These are phyloP conservation scores for Araneus ventricosus DNA, from an alignment of 1,140 invertebrate species.

Conservation along the genomic window DNA sequence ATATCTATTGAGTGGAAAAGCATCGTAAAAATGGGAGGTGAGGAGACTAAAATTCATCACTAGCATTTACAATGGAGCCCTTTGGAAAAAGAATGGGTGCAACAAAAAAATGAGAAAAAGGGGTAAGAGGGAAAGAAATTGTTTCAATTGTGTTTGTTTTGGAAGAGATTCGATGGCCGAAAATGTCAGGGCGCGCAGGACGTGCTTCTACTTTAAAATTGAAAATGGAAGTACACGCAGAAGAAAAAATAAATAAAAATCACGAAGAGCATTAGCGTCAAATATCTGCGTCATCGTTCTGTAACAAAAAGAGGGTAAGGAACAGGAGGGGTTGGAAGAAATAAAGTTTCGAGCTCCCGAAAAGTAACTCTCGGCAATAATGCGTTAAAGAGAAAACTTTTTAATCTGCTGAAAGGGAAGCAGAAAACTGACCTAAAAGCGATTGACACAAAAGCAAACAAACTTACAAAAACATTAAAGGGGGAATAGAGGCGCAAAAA, in stretches of 20 bases:
- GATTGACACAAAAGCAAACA: slow-evolving; percentile 75
- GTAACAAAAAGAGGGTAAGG: slow-evolving; percentile 25
- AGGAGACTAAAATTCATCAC: slow-evolving; percentile 60
- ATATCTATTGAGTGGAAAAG: slow-evolving; percentile 37
- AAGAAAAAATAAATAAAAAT: neutral
- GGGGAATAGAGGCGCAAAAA: slow-evolving; percentile 49
- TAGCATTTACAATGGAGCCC: slow-evolving; percentile 29
- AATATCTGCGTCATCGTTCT: slow-evolving; percentile 72
- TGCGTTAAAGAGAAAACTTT: slow-evolving; percentile 76
- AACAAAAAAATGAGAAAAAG: slow-evolving; percentile 18
- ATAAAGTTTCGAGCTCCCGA: slow-evolving; percentile 72
- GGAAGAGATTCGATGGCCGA: slow-evolving; percentile 45
- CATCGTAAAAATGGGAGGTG: neutral
- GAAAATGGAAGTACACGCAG: slow-evolving; percentile 63
- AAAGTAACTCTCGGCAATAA: slow-evolving; percentile 75
- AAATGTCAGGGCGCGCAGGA: slow-evolving; percentile 59
- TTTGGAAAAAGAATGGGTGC: slow-evolving; percentile 36
- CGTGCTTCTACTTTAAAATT: slow-evolving; percentile 72
- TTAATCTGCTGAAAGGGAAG: slow-evolving; percentile 75
- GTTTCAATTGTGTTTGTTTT: slow-evolving; percentile 69
- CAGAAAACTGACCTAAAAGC: slow-evolving; percentile 74
- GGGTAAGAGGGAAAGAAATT: neutral
- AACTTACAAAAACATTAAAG: slow-evolving; percentile 75
- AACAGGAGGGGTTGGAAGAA: slow-evolving; percentile 19
- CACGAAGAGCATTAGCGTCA: slow-evolving; percentile 66